Evolutionary conservation across 2,888 invertebrate species (phyloP).

Genomic region (Dynastes hyllus): DNA sequence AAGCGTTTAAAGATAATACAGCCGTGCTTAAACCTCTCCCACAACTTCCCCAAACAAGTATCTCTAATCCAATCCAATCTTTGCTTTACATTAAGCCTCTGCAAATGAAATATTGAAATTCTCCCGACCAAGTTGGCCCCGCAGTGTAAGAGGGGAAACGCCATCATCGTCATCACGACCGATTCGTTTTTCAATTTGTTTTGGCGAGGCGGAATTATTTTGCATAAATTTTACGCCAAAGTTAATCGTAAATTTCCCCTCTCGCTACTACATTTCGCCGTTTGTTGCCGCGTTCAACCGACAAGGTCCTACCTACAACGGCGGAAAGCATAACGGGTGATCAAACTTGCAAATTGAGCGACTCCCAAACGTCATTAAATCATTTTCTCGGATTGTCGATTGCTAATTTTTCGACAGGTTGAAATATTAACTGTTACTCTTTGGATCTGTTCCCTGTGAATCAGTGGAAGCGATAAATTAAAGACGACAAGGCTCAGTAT

Average conservation of each 20-base stretch:
- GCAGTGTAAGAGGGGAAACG: neutral
- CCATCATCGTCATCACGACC: neutral
- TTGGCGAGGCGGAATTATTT: slow-evolving; percentile 31
- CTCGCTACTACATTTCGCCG: neutral
- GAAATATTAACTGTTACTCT: slow-evolving; percentile 6
- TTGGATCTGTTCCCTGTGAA: no score
- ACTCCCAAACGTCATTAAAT: slow-evolving; percentile 17
- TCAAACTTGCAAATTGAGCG: slow-evolving; percentile 5
- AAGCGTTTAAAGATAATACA: no score
- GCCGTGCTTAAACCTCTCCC: no score
- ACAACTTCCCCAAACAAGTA: no score
- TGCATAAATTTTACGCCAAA: slow-evolving; percentile 43
- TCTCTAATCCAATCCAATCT: no score
- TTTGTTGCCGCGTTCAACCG: neutral
- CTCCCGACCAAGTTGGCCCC: neutral
- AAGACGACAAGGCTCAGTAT: no score
- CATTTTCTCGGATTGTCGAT: slow-evolving; percentile 25
- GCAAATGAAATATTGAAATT: slow-evolving; percentile 21
- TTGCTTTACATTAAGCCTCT: neutral
- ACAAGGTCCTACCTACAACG: neutral
- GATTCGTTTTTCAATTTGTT: slow-evolving; percentile 43
- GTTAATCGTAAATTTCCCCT: slow-evolving; percentile 38
- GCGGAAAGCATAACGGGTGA: neutral
- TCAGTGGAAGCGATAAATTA: no score
- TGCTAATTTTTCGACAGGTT: slow-evolving; percentile 28